phyloP scores from a whole-genome alignment of 2,113 vertebrate genomes.

The Tricholaema leucomelas region DNA sequence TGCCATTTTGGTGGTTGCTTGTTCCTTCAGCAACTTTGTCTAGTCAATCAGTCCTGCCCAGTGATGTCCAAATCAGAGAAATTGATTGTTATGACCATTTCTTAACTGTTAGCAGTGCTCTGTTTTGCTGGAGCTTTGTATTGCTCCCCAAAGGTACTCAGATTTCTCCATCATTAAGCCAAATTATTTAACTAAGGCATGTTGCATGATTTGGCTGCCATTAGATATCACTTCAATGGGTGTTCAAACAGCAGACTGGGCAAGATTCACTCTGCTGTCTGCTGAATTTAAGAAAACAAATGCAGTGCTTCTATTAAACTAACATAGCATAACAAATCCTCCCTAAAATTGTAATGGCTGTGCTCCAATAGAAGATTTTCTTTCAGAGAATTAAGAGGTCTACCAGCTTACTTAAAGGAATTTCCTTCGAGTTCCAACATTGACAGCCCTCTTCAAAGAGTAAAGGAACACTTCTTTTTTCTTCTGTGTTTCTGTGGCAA shows the following conservation, averaged over 20 bases:
- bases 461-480: not conserved
- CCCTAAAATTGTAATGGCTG: not conserved
- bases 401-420: not conserved
- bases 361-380: not conserved
- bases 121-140: not conserved
- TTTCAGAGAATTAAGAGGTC: not conserved
- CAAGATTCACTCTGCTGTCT: not conserved
- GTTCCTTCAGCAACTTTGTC: not conserved
- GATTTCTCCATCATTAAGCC: not conserved
- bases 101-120: not conserved
- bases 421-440: not conserved
- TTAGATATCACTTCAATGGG: not conserved
- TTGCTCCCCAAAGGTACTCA: not conserved
- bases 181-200: not conserved
- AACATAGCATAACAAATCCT: not conserved
- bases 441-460: not conserved
- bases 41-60: not conserved
- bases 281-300: not conserved
- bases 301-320: not conserved
- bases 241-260: not conserved
- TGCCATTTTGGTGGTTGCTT: not conserved
- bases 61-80: not conserved
- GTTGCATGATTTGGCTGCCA: not conserved
- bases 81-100: not conserved
- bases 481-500: not conserved